Evolutionary conservation across 2,888 invertebrate species (phyloP), one percentile per base, ranked within the genome.

Genomic region (Lasioglossum figueresi): DNA sequence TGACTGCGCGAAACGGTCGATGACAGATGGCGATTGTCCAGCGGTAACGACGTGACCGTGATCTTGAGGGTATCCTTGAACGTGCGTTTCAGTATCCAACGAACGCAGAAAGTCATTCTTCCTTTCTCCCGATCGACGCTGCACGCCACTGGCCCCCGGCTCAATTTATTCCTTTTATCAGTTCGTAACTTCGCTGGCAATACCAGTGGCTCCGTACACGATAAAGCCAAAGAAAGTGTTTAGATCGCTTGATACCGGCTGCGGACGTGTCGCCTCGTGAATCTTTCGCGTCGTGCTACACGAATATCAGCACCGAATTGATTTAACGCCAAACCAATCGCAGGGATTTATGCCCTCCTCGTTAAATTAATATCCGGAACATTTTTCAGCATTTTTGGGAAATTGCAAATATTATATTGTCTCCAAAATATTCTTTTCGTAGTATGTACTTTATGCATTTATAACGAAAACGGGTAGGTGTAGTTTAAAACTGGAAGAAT

Each of bases 1-100:
- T 27, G 84, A 52, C 52, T 76, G 56, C 52, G 81, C 31, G 72
- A 68, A 78, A 66, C 66, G 48, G 68, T 80, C 82, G 75, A 81
- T 86, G 82, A 81, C 86, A 73, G 84, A 87, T 84, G 79, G 80
- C 87, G 87, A 81, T 83, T 87, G 81, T 79, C 84, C 84, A 59
- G 66, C 78, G 52, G 56, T 76, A 80, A 81, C 88, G 88, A 90
- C 86, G 83, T 83, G 89, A 83, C 88, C 90, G 85, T 91, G 90
- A 91, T 88, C 91, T 90, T 91, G 88, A 70, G 79, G 76, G 73
- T 83, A 83, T 80, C 90, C 91, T 90, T 90, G 90, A 88, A 91
- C 86, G 85, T 74, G 79, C 80, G 82, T 86, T 84, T 83, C 86
- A 89, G 83, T 84, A 83, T 88, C 88, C 72, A 68, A 56, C 82